Evolutionary conservation across 2,888 invertebrate genomes (phyloP).

Genomic region (Eupithecia subumbrata): DNA sequence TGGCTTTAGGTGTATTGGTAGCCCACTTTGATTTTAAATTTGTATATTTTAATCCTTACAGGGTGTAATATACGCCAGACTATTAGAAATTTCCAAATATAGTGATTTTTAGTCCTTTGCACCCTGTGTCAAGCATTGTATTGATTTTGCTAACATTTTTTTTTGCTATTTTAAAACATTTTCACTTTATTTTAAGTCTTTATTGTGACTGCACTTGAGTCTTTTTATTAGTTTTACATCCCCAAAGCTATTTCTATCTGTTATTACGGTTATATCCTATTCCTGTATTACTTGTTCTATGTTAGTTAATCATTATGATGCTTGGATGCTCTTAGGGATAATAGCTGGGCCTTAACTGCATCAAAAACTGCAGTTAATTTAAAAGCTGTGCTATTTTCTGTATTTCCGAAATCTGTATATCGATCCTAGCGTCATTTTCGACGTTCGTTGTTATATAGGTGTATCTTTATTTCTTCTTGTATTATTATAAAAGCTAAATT

Average conservation of each 20-base stretch:
- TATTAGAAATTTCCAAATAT: slow-evolving; percentile 5
- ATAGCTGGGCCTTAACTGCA: neutral
- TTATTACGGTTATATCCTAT: slow-evolving; percentile 11
- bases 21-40: slow-evolving; percentile 47
- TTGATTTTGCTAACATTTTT: slow-evolving; percentile 46
- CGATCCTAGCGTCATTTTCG: neutral
- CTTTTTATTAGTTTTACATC: neutral
- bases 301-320: slow-evolving; percentile 39
- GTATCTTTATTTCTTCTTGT: neutral
- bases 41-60: slow-evolving; percentile 42
- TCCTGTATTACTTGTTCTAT: slow-evolving; percentile 22
- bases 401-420: neutral
- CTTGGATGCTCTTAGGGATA: slow-evolving; percentile 25
- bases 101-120: neutral
- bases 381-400: neutral
- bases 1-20: slow-evolving; percentile 57
- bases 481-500: neutral
- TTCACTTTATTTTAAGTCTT: neutral
- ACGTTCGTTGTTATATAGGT: neutral
- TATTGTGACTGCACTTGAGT: neutral
- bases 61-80: neutral
- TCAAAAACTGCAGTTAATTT: neutral
- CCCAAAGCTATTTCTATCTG: neutral
- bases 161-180: neutral
- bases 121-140: slow-evolving; percentile 52